Percentiles rank a stretch among this genome's conserved stretches.
phyloP scores from a whole-genome alignment of 2,797 vertebrate species.

The Danio choprae region DNA sequence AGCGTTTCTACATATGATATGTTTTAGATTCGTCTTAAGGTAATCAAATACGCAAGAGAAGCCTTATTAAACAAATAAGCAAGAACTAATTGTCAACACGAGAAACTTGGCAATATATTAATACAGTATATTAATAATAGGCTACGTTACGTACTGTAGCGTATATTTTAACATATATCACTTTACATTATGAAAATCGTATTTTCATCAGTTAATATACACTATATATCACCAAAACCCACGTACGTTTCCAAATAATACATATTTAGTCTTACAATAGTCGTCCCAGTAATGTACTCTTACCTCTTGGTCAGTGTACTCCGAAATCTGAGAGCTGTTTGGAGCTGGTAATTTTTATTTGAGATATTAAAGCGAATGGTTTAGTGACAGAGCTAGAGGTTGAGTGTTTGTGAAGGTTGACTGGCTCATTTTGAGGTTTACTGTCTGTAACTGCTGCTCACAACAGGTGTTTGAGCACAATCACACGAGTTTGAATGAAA shows the following conservation, averaged over 20 bases:
- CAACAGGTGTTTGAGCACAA: slow-evolving; percentile 75
- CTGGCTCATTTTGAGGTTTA: slow-evolving; percentile 82
- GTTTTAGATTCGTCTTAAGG: background rate
- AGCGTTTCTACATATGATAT: background rate
- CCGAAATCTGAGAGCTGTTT: slow-evolving; percentile 24
- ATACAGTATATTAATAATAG: too few species aligned
- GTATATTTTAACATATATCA: too few species aligned
- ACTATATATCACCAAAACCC: too few species aligned
- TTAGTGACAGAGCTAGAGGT: slow-evolving; percentile 29
- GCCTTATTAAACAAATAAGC: background rate
- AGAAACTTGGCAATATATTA: too few species aligned
- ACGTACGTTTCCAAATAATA: background rate
- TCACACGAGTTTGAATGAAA: slow-evolving; percentile 50
- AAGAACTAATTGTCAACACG: background rate
- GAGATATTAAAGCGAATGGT: slow-evolving; percentile 34
- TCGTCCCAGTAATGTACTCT: slow-evolving; percentile 1
- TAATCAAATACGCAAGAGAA: background rate
- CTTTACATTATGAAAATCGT: background rate
- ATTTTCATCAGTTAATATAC: background rate
- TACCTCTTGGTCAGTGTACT: slow-evolving; percentile 18
- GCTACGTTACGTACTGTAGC: too few species aligned
- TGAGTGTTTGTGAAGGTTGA: slow-evolving; percentile 73
- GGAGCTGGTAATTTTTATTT: slow-evolving; percentile 36
- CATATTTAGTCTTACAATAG: background rate
- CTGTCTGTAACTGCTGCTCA: slow-evolving; percentile 79